Conservation (phyloP, 2,113 vertebrate species). For the Pelobates fuscus region DNA sequence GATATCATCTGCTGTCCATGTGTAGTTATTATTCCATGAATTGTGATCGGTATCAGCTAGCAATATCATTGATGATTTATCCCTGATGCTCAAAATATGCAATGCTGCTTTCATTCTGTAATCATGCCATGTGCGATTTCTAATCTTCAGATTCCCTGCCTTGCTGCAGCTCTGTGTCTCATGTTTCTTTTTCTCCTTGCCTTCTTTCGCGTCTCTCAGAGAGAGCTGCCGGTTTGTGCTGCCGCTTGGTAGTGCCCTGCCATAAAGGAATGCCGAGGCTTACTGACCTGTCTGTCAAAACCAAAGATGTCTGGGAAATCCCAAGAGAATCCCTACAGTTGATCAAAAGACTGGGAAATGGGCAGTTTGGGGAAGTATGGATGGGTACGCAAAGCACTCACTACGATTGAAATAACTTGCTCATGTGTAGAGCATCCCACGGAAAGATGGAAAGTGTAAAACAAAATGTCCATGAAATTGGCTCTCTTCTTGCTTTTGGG, state of each 20-base stretch:
- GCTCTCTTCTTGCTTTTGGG: not conserved
- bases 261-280: constrained; percentile 97
- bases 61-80: too few species aligned
- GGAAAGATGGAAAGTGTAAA: constrained; percentile 73
- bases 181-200: constrained; percentile 65
- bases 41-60: too few species aligned
- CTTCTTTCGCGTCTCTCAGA: constrained; percentile 76
- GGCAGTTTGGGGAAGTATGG: constrained; percentile 99
- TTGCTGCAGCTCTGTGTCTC: constrained; percentile 67
- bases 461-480: too few species aligned
- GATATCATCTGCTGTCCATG: too few species aligned
- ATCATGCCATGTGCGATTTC: constrained; percentile 26
- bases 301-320: constrained; percentile 99
- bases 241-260: constrained; percentile 94
- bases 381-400: constrained; percentile 86
- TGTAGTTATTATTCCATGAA: too few species aligned
- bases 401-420: constrained; percentile 61
- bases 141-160: constrained; percentile 56
- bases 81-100: not conserved
- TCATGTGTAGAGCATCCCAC: constrained; percentile 58
- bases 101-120: not conserved
- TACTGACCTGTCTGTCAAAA: constrained; percentile 98
- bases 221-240: constrained; percentile 96
- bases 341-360: constrained; percentile 96
- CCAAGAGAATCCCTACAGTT: constrained; percentile 94